Base-by-base conservation (phyloP, 2,797 vertebrate species). In the Enteromius mattozi region DNA sequence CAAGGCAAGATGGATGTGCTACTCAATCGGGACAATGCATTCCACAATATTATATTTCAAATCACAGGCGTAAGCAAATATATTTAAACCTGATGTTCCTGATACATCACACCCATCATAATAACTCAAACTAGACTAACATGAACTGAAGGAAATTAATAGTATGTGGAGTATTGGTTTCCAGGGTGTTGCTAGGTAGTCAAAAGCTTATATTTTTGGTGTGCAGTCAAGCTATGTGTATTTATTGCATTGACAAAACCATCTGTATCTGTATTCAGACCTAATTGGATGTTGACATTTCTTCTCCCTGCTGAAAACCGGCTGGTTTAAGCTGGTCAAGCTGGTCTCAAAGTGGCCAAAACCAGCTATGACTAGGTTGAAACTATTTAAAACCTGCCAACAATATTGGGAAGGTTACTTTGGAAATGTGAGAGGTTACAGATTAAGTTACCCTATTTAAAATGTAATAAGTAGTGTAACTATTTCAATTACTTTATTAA, bases 1-100 rank as follows among this genome's bases (percentile, higher is more conserved):
- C 16, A 13, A 80, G 61, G 14, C 21, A 63, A 71, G 75, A 47
- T 83, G 47, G 47, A 83, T 75, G 59, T 63, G 6, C 42, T 37
- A 24, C 59, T 16, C 8, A 49, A 66, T 51, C 63, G 30, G 61
- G 47, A 45, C 81, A 59, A 27, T 68, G 47, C 33, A 45, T 40
- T n/a, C 47, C 24, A 33, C 14, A 19, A 68, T 68, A 77, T 77
- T 69, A 77, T 77, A 77, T 72, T 42, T 61, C 5, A 47, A 61
- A 81, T 54, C 45, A 59, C n/a, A 40, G 68, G 4, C 17, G 6
- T 47, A 45, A 56, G 68, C 80, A 81, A 30, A 81, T 47, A 54
- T 80, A 68, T 68, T 35, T 66, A 33, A 80, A 51, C 27, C 13
- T 68, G 19, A 37, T 68, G 30, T 80, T 68, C 45, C 45, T 37